Evolutionary conservation across 1,140 invertebrate species (phyloP).

Genomic region (Frieseomelitta varia): DNA sequence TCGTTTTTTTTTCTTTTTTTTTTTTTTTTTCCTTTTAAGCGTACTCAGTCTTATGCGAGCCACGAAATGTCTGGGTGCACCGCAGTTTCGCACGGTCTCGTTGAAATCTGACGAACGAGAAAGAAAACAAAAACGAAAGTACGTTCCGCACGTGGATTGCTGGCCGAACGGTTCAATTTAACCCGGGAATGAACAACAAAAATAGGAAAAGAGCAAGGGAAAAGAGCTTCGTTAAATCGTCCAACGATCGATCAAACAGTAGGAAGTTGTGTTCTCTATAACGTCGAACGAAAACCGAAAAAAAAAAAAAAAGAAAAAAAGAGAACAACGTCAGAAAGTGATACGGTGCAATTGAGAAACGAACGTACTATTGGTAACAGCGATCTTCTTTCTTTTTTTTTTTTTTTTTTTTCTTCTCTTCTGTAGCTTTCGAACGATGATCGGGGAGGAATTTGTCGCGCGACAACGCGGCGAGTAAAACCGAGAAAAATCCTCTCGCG

Average conservation of each 20-base stretch:
- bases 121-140: slow-evolving; percentile 1
- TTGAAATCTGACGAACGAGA: slow-evolving; percentile 36
- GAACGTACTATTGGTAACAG: neutral
- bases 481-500: neutral
- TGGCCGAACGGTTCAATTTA: neutral
- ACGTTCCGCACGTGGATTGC: neutral
- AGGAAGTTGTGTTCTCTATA: neutral
- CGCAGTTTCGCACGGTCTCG: slow-evolving; percentile 43
- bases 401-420: neutral
- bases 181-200: neutral
- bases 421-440: neutral
- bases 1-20: no score
- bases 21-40: no score
- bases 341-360: neutral
- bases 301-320: neutral
- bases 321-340: neutral
- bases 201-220: slow-evolving; percentile 8
- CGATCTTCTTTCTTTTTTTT: neutral
- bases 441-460: neutral
- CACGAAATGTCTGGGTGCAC: slow-evolving; percentile 38
- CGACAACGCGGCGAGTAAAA: neutral
- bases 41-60: slow-evolving; percentile 61
- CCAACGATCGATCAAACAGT: slow-evolving; percentile 6
- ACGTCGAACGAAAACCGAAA: neutral
- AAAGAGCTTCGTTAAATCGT: slow-evolving; percentile 14